Conservation (phyloP, 92 coral and sea anemone species). For the Heteractis magnifica region DNA sequence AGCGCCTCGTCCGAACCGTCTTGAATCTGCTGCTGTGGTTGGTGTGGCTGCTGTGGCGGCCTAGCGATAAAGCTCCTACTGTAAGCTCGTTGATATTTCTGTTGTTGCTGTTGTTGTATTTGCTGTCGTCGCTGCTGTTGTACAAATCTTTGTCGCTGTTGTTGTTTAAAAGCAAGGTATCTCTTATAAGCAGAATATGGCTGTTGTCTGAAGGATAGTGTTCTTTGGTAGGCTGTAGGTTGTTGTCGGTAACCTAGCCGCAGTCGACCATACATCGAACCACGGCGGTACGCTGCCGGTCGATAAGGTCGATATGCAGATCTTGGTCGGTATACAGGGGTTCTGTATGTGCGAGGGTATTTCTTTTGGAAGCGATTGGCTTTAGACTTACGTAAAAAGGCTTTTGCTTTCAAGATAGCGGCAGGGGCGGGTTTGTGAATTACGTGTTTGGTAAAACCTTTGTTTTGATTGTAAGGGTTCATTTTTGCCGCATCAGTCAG, state of each 20-base stretch:
- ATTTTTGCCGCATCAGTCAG: conserved; percentile 31
- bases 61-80: conserved; percentile 21
- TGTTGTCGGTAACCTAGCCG: not conserved
- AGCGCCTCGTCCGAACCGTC: not conserved
- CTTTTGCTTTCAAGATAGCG: conserved; percentile 3
- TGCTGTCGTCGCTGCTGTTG: conserved; percentile 4
- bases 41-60: conserved; percentile 4
- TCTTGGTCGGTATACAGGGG: conserved; percentile 16
- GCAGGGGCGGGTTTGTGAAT: conserved; percentile 10
- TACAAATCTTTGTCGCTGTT: conserved; percentile 3
- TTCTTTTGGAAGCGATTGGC: conserved; percentile 27
- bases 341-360: conserved; percentile 28
- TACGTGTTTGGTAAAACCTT: conserved; percentile 17
- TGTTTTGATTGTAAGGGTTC: conserved; percentile 23
- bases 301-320: conserved; percentile 28
- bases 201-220: not conserved
- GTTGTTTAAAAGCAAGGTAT: not conserved
- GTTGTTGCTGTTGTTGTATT: conserved; percentile 2
- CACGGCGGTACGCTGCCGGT: conserved; percentile 11
- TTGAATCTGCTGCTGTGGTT: too few species aligned
- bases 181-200: conserved; percentile 10
- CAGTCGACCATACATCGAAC: not conserved
- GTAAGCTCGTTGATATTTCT: conserved; percentile 17
- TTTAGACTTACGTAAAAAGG: not conserved
- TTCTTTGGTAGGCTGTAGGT: conserved; percentile 14